Base-by-base conservation (phyloP, 2,888 invertebrate genomes). In the Actias luna region DNA sequence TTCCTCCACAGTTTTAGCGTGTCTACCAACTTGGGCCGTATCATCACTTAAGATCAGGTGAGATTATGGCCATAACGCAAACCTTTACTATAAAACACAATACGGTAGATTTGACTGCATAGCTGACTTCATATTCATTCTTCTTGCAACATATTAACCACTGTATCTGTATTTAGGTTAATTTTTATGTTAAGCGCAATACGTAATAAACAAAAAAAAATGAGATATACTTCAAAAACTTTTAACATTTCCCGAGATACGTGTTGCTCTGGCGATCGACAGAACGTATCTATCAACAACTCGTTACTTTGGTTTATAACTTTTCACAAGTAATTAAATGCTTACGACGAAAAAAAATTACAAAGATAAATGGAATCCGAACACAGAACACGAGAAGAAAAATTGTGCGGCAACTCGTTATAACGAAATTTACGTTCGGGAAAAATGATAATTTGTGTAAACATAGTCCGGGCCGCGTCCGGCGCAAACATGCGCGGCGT, bases 381-480 rank as follows among this genome's bases (percentile, higher is more conserved):
- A 25, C 46, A 22, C 22, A 46, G 8, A 50, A 25, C 5, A 50
- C 10, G 22, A 25, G 2, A 50, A 25, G 46, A 50, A 50, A 50
- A 25, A 50, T 50, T 50, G 25, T 50, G 25, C 25, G 22, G 2
- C 46, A 50, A 12, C 46, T 50, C 46, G 22, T 50, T 50, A 50
- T 22, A 25, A 12, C 12, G 46, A 50, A 50, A 50, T 50, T 50
- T 50, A 50, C 12, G 46, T 50, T 50, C 25, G 12, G 25, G 25
- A 50, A 46, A 22, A 50, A 50, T 50, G 22, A 50, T 25, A 50
- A 50, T 50, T 25, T 50, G 46, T 50, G 25, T 50, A 50, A 50
- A 50, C 46, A 50, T 12, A 12, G 3, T 12, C 25, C 12, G n/a
- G 33, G 8, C 33, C n/a, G 5, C 39, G 55, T 2, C 50, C 25